phyloP scores from a whole-genome alignment of 1,140 invertebrate species.

The Pentalonia nigronervosa region DNA sequence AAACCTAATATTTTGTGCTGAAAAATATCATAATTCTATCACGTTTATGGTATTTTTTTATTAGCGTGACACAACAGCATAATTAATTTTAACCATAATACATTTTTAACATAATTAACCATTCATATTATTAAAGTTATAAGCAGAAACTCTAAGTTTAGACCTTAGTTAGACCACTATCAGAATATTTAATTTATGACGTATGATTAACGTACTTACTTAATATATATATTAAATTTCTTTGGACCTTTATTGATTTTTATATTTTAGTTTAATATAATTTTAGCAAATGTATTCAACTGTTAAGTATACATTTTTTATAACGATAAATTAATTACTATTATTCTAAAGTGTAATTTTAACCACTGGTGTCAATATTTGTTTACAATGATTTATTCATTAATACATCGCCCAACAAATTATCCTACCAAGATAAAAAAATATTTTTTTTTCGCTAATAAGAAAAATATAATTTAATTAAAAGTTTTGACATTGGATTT shows the following conservation, averaged over 20 bases:
- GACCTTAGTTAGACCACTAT: background rate
- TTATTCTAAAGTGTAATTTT: background rate
- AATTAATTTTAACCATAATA: background rate
- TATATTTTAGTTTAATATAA: background rate
- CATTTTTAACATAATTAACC: no score
- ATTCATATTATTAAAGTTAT: background rate
- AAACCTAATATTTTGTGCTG: no score
- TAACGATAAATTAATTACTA: background rate
- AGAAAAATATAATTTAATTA: conserved; percentile 3
- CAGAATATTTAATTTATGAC: background rate
- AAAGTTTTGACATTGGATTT: background rate
- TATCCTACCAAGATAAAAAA: background rate
- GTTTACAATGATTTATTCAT: conserved; percentile 26
- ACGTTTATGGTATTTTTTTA: background rate
- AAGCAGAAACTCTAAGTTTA: background rate
- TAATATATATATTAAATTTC: conserved; percentile 16
- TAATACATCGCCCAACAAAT: background rate
- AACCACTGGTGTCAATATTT: background rate
- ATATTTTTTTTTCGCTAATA: background rate
- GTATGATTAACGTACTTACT: background rate
- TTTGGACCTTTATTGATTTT: background rate
- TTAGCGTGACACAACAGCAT: background rate
- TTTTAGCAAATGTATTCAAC: background rate
- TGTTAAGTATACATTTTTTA: background rate
- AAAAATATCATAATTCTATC: background rate